Conservation (phyloP, 2,113 vertebrate genomes). For the Vanacampus margaritifer region DNA sequence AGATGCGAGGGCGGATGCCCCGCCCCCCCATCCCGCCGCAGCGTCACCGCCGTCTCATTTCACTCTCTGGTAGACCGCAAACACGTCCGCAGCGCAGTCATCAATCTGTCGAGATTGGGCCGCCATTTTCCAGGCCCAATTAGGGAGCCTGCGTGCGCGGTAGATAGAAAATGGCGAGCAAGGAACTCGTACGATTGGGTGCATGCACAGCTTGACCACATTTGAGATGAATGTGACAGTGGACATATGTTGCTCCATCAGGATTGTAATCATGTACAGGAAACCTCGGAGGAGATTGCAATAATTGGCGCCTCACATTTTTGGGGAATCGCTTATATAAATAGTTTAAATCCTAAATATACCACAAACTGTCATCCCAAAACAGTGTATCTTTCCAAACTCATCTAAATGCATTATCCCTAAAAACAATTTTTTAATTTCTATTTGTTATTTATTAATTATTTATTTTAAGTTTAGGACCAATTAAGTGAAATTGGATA, state of each 20-base stretch:
- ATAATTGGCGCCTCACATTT: no score
- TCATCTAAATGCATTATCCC: no score
- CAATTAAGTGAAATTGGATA: no score
- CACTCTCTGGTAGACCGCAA: conserved; percentile 75
- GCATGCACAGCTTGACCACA: conserved; percentile 52
- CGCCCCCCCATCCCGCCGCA: conserved; percentile 47
- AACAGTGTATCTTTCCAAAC: no score
- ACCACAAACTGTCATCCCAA: no score
- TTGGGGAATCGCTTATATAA: no score
- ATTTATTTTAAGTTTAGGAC: no score
- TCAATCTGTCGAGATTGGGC: conserved; percentile 68
- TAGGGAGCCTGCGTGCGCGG: conserved; percentile 48
- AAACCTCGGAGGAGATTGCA: background rate
- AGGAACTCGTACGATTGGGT: conserved; percentile 51
- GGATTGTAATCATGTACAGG: conserved; percentile 22
- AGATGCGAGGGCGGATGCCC: conserved; percentile 41
- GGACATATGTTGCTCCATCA: conserved; percentile 63
- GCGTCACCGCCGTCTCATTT: conserved; percentile 68
- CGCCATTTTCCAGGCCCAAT: conserved; percentile 61
- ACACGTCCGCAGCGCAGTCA: conserved; percentile 61
- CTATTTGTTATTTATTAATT: no score
- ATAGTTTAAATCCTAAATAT: no score
- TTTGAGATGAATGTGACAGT: conserved; percentile 62
- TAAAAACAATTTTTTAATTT: no score
- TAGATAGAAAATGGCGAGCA: conserved; percentile 54